Conservation (phyloP, 2,113 vertebrate genomes). For the Elanus axillaris region DNA sequence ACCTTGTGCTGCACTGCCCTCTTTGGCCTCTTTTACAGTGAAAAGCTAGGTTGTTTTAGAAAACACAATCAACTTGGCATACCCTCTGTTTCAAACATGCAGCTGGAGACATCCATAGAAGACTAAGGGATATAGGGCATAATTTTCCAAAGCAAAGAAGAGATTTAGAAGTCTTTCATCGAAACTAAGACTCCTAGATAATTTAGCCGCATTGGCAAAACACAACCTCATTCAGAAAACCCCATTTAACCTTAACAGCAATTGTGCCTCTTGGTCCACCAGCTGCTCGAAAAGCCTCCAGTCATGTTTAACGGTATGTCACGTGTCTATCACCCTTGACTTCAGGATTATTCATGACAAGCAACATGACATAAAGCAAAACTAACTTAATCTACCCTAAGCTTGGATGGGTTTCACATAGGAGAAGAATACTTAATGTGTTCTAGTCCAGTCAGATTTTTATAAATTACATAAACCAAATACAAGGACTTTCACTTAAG, state of each 20-base stretch:
- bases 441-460: neutral
- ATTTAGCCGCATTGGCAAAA: neutral
- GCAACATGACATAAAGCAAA: neutral
- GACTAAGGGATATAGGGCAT: neutral
- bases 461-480: neutral
- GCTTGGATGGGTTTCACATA: neutral
- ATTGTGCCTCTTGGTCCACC: neutral
- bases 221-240: neutral
- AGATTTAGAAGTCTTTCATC: neutral
- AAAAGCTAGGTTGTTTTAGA: neutral
- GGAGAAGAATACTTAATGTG: neutral
- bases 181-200: neutral
- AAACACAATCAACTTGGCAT: neutral
- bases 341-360: conserved; percentile 2
- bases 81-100: neutral
- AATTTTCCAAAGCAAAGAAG: neutral
- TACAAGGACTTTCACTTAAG: neutral
- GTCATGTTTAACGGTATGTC: neutral
- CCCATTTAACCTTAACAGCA: neutral
- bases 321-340: neutral
- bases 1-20: conserved; percentile 52
- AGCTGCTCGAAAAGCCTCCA: neutral
- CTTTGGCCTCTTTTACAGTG: conserved; percentile 33
- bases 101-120: neutral
- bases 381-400: neutral